Percentiles rank a stretch among this genome's conserved stretches.
Evolutionary conservation across 2,797 vertebrate species (phyloP).

Genomic region (Ptychobarbus kaznakovi): DNA sequence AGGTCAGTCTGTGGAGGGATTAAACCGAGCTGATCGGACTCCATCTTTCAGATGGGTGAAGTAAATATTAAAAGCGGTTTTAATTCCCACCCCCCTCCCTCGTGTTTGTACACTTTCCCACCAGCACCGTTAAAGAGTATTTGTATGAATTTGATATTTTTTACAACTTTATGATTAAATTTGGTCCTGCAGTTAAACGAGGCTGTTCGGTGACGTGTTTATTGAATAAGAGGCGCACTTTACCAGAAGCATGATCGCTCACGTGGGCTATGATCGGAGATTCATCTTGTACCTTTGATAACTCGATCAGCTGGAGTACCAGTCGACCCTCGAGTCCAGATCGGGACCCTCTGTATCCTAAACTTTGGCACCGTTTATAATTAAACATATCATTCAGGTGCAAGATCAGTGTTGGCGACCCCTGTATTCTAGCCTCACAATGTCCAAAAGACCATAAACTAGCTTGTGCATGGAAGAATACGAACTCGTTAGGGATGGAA

Average conservation of each 20-base stretch:
- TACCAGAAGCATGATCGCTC: neutral
- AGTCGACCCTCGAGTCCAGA: no score
- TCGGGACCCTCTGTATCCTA: no score
- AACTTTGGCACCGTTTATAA: no score
- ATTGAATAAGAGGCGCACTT: neutral
- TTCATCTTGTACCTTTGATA: no score
- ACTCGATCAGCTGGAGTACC: no score
- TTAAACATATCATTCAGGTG: no score
- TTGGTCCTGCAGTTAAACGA: constrained; percentile 90
- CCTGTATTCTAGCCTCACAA: no score
- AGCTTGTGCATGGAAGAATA: no score
- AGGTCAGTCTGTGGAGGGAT: neutral
- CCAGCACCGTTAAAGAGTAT: constrained; percentile 96
- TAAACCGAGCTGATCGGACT: neutral
- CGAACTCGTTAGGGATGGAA: no score
- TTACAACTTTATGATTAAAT: constrained; percentile 95
- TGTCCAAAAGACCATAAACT: no score
- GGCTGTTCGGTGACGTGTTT: constrained; percentile 65
- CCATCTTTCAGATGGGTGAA: constrained; percentile 78
- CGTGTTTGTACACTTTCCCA: constrained; percentile 94
- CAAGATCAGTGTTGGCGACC: no score
- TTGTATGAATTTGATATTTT: constrained; percentile 97
- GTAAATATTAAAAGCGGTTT: constrained; percentile 79
- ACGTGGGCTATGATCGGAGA: no score
- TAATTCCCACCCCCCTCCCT: constrained; percentile 75